Evolutionary conservation across 1,140 invertebrate genomes (phyloP).

Genomic region (Penaeus japonicus): DNA sequence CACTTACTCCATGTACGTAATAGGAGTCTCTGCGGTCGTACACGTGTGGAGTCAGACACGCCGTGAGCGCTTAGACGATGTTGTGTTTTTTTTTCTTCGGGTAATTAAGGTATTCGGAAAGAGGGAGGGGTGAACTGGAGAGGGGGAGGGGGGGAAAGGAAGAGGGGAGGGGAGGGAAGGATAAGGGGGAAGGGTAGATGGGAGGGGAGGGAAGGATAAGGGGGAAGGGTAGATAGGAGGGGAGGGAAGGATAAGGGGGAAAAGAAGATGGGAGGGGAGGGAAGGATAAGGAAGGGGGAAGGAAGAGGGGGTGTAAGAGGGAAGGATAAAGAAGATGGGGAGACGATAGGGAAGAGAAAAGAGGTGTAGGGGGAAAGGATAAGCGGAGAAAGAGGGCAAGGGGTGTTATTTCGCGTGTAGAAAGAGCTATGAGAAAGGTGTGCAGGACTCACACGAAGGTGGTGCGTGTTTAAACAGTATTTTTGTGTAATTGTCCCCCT

Average conservation of each 20-base stretch:
- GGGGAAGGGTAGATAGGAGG: not conserved
- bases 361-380: not conserved
- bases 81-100: constrained; percentile 1
- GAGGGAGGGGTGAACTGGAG: not conserved
- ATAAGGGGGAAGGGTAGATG: not conserved
- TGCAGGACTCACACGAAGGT: not conserved
- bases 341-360: not conserved
- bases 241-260: not conserved
- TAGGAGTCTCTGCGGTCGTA: not conserved
- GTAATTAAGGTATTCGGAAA: not conserved
- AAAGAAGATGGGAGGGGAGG: not conserved
- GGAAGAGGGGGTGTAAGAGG: not conserved
- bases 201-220: not conserved
- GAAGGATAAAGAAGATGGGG: not conserved
- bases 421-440: not conserved
- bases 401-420: not conserved
- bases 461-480: not conserved
- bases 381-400: not conserved
- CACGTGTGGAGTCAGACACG: not conserved
- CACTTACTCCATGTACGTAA: not conserved
- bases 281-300: not conserved
- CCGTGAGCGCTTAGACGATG: not conserved
- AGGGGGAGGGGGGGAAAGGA: not conserved
- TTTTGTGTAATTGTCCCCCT: constrained; percentile 2
- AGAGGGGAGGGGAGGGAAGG: not conserved